Evolutionary conservation across 2,113 vertebrate species (phyloP).

Genomic region (Gobiocypris rarus): DNA sequence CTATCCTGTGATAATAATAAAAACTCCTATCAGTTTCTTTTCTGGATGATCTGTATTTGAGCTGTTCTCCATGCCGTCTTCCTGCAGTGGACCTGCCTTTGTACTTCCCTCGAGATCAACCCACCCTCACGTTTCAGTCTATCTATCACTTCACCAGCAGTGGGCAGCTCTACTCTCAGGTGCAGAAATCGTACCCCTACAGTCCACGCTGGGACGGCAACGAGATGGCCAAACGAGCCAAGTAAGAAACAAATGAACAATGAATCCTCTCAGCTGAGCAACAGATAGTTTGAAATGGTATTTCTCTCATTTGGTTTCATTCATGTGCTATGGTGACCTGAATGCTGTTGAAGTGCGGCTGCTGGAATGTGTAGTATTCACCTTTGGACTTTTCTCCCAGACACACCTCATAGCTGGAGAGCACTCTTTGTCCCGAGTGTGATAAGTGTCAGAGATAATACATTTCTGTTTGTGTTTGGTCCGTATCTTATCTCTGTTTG

Average conservation of each 20-base stretch:
- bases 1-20: not conserved
- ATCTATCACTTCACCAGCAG: constrained; percentile 98
- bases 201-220: constrained; percentile 99
- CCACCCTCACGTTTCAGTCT: constrained; percentile 95
- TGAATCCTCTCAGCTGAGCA: not conserved
- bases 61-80: constrained; percentile 50
- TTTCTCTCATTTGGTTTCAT: not conserved
- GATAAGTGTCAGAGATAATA: constrained; percentile 33
- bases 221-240: constrained; percentile 99
- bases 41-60: not conserved
- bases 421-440: not conserved
- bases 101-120: constrained; percentile 97
- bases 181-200: constrained; percentile 97
- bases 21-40: not conserved
- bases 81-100: constrained; percentile 91
- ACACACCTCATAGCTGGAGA: constrained; percentile 46
- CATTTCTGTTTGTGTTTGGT: constrained; percentile 28
- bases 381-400: constrained; percentile 43
- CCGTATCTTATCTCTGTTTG: constrained; percentile 45
- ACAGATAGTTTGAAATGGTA: not conserved
- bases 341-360: not conserved
- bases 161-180: constrained; percentile 95
- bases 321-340: not conserved
- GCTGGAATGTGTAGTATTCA: constrained; percentile 1
- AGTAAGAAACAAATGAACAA: constrained; percentile 80